Percentiles rank a stretch among this genome's conserved stretches.
Evolutionary conservation across 1,140 invertebrate genomes (phyloP).

Genomic region (Notospermus geniculatus): DNA sequence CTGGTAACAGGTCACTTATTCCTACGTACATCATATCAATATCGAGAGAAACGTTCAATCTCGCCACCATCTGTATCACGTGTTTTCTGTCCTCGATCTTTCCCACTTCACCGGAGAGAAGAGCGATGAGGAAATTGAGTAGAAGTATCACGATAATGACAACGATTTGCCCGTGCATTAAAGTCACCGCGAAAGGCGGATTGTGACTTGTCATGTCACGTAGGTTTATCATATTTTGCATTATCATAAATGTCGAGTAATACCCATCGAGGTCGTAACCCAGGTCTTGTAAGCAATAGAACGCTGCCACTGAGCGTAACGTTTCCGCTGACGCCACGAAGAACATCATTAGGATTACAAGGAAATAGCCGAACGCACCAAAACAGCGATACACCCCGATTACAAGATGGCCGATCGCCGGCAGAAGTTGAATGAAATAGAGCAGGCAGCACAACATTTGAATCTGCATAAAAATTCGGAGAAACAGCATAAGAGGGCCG

Average conservation of each 20-base stretch:
- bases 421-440: neutral
- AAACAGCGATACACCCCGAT: neutral
- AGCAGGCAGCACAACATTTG: neutral
- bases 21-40: too few relatives aligned
- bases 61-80: neutral
- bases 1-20: too few relatives aligned
- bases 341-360: neutral
- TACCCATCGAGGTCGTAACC: neutral
- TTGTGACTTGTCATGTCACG: neutral
- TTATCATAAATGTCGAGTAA: slow-evolving; percentile 9
- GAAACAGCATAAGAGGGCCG: too few relatives aligned
- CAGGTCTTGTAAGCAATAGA: neutral
- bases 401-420: neutral
- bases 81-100: neutral
- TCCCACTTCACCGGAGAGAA: neutral
- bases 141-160: neutral
- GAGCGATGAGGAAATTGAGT: slow-evolving; percentile 6
- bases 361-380: neutral
- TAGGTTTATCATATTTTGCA: slow-evolving; percentile 5
- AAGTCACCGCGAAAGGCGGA: neutral
- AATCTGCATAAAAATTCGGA: too few relatives aligned
- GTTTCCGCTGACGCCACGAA: neutral
- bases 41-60: too few relatives aligned
- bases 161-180: neutral
- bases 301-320: neutral